phyloP scores from a whole-genome alignment of 2,888 invertebrate species.

The Iphiclides podalirius region DNA sequence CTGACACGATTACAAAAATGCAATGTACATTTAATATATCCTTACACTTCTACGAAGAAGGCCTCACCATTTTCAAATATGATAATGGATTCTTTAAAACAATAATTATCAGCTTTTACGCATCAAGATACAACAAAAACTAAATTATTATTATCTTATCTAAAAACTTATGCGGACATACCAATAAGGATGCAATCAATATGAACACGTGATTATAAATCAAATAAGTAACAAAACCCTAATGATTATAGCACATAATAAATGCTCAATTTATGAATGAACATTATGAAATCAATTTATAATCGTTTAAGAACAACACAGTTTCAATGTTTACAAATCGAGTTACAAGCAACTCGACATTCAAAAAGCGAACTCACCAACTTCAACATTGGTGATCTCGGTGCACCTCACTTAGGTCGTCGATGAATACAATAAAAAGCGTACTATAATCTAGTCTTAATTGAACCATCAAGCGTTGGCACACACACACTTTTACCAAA shows the following conservation, averaged over 20 bases:
- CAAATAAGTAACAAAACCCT: slow-evolving; percentile 8
- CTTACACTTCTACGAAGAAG: background rate
- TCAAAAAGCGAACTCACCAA: slow-evolving; percentile 60
- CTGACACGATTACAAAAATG: slow-evolving; percentile 5
- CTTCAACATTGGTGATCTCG: slow-evolving; percentile 65
- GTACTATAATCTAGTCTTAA: slow-evolving; percentile 58
- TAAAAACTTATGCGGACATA: slow-evolving; percentile 14
- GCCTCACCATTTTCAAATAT: slow-evolving; percentile 9
- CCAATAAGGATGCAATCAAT: slow-evolving; percentile 17
- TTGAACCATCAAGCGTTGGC: slow-evolving; percentile 65
- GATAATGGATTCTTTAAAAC: slow-evolving; percentile 12
- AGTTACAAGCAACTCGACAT: slow-evolving; percentile 26
- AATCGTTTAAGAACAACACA: slow-evolving; percentile 5
- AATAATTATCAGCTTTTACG: slow-evolving; percentile 12
- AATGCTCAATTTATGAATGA: slow-evolving; percentile 8
- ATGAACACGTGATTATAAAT: background rate
- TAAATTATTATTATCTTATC: slow-evolving; percentile 20
- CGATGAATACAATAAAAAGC: slow-evolving; percentile 54
- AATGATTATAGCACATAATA: slow-evolving; percentile 1
- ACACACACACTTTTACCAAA: slow-evolving; percentile 77
- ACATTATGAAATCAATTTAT: slow-evolving; percentile 3
- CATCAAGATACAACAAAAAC: slow-evolving; percentile 11
- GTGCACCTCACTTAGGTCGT: slow-evolving; percentile 43
- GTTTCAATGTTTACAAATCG: background rate
- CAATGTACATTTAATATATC: background rate